Conservation (phyloP, 2,797 vertebrate genomes). For the Phyllotis vaccarum region DNA sequence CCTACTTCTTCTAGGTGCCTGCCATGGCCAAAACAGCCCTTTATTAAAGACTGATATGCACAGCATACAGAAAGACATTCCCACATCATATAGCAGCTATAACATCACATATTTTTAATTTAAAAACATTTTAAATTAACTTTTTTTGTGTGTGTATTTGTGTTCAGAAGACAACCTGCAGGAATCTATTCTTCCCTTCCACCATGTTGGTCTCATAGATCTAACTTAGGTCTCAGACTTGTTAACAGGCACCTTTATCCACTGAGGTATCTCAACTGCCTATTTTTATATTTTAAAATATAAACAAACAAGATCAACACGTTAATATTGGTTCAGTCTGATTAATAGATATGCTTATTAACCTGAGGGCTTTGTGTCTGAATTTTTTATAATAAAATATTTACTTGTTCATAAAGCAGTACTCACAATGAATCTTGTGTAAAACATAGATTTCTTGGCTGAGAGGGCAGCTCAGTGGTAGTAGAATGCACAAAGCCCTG, state of each 20-base stretch:
- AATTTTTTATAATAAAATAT: slow-evolving; percentile 55
- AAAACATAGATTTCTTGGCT: not conserved
- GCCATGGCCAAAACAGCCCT: too few relatives aligned
- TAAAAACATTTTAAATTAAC: not conserved
- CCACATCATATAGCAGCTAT: slow-evolving; percentile 1
- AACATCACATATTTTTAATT: not conserved
- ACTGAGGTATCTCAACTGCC: not conserved
- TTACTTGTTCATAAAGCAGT: slow-evolving; percentile 48
- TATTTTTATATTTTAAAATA: not conserved
- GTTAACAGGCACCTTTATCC: not conserved
- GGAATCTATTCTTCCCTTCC: not conserved
- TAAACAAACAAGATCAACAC: not conserved
- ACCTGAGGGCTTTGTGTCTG: slow-evolving; percentile 38
- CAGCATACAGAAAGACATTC: too few relatives aligned
- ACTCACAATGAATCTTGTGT: not conserved
- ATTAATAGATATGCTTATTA: slow-evolving; percentile 40
- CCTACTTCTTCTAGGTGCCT: too few relatives aligned
- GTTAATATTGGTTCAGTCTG: not conserved
- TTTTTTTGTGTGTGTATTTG: not conserved
- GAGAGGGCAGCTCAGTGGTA: not conserved
- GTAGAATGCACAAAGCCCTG: not conserved
- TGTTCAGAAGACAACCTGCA: not conserved
- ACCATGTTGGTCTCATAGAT: not conserved
- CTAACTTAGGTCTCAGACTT: not conserved
- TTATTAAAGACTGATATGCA: too few relatives aligned